phyloP scores from a whole-genome alignment of 2,797 vertebrate species.

The Alcedo quadribrachys region DNA sequence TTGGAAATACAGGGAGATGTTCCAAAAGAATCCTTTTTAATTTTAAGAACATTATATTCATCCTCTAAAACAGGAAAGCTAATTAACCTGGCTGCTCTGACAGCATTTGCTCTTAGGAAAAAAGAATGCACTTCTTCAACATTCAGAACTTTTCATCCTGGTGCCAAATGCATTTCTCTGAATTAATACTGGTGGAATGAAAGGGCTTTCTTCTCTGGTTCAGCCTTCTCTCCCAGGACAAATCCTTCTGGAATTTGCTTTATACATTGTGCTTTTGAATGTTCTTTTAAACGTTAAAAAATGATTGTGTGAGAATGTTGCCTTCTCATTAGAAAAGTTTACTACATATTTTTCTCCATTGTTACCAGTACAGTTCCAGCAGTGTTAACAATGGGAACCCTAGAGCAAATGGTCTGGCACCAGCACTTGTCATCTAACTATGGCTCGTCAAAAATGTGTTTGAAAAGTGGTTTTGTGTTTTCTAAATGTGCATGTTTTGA shows the following conservation, averaged over 20 bases:
- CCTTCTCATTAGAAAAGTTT: constrained; percentile 64
- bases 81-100: constrained; percentile 24
- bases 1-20: background rate
- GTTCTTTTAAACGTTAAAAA: constrained; percentile 58
- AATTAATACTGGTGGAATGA: constrained; percentile 44
- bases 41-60: background rate
- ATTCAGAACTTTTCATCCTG: constrained; percentile 37
- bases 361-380: constrained; percentile 54
- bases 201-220: constrained; percentile 48
- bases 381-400: constrained; percentile 69
- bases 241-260: constrained; percentile 60
- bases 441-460: constrained; percentile 51
- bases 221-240: constrained; percentile 49
- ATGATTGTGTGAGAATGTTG: constrained; percentile 54
- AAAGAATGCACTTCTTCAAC: background rate
- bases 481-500: constrained; percentile 4
- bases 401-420: constrained; percentile 70
- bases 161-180: constrained; percentile 26
- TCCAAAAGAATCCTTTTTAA: background rate
- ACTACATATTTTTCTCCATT: constrained; percentile 65
- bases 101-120: constrained; percentile 19
- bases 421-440: constrained; percentile 60
- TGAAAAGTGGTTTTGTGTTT: constrained; percentile 16
- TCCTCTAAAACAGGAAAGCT: background rate
- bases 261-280: constrained; percentile 62